Percentiles rank a stretch among this genome's conserved stretches.
These are phyloP conservation scores for Planiliza haematocheilus DNA, from an alignment of 2,113 vertebrate species.

Conservation along the genomic window DNA sequence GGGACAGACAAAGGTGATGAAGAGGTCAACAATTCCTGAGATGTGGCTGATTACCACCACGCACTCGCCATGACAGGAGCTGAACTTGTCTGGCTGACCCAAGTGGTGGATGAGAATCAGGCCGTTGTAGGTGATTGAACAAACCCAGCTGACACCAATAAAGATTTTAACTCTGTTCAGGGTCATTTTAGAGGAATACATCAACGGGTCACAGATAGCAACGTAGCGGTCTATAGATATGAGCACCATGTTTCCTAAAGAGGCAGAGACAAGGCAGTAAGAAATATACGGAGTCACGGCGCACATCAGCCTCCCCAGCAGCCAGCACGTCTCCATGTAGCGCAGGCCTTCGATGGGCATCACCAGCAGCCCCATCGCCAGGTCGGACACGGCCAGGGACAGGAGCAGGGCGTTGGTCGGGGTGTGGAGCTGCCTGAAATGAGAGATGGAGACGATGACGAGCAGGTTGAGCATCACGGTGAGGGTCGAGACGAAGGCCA, in stretches of 20 bases:
- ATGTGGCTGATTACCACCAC: constrained; percentile 39
- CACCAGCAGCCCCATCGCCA: constrained; percentile 47
- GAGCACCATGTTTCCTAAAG: constrained; percentile 55
- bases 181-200: constrained; percentile 42
- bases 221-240: constrained; percentile 37
- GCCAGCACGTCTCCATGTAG: constrained; percentile 47
- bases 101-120: constrained; percentile 30
- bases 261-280: accelerated
- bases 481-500: constrained; percentile 33
- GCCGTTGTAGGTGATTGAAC: constrained; percentile 40
- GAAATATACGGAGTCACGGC: constrained; percentile 37
- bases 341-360: constrained; percentile 41
- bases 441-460: constrained; percentile 51
- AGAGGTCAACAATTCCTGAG: constrained; percentile 22
- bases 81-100: constrained; percentile 1
- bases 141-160: constrained; percentile 20
- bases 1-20: constrained; percentile 46
- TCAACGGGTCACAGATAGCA: constrained; percentile 53
- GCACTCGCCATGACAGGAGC: constrained; percentile 49
- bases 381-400: constrained; percentile 31
- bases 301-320: constrained; percentile 48
- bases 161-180: background rate
- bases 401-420: constrained; percentile 72
- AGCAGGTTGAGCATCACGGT: constrained; percentile 44
- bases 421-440: constrained; percentile 75